Conservation (phyloP, 2,113 vertebrate genomes). For the Poeciliopsis prolifica region DNA sequence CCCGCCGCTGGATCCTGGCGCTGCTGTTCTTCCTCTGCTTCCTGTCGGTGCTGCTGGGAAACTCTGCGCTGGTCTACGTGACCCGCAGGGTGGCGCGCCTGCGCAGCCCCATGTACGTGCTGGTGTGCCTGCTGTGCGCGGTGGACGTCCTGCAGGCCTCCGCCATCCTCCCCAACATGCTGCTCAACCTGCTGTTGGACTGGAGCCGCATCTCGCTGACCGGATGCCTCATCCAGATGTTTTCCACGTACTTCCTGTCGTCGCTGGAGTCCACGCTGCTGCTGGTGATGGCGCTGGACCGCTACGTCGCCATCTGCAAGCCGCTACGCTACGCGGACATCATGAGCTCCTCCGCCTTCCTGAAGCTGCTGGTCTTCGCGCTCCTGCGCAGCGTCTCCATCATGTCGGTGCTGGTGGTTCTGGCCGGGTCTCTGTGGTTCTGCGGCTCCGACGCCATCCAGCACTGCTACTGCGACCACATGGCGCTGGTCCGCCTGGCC, state of each 20-base stretch:
- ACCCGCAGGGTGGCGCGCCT: slow-evolving; percentile 60
- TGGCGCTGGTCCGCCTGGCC: slow-evolving; percentile 80
- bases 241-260: slow-evolving; percentile 81
- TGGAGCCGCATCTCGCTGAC: slow-evolving; percentile 69
- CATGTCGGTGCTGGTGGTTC: slow-evolving; percentile 69
- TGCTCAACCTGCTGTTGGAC: slow-evolving; percentile 69
- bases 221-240: slow-evolving; percentile 84
- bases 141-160: slow-evolving; percentile 70
- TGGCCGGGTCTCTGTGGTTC: slow-evolving; percentile 74
- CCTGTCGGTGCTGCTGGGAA: slow-evolving; percentile 66
- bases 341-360: slow-evolving; percentile 37
- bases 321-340: slow-evolving; percentile 75
- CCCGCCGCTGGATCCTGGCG: slow-evolving; percentile 61
- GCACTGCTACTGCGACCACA: slow-evolving; percentile 83
- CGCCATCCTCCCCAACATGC: slow-evolving; percentile 73
- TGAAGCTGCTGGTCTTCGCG: slow-evolving; percentile 64
- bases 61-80: slow-evolving; percentile 61
- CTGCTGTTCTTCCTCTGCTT: slow-evolving; percentile 62
- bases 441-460: slow-evolving; percentile 71
- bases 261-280: slow-evolving; percentile 79
- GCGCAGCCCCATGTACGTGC: slow-evolving; percentile 81
- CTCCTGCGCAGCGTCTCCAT: slow-evolving; percentile 73
- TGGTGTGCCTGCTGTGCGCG: slow-evolving; percentile 75
- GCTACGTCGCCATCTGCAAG: slow-evolving; percentile 80
- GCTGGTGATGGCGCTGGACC: slow-evolving; percentile 80